Evolutionary conservation across 2,888 invertebrate genomes (phyloP).

Genomic region (Aricia artaxerxes): DNA sequence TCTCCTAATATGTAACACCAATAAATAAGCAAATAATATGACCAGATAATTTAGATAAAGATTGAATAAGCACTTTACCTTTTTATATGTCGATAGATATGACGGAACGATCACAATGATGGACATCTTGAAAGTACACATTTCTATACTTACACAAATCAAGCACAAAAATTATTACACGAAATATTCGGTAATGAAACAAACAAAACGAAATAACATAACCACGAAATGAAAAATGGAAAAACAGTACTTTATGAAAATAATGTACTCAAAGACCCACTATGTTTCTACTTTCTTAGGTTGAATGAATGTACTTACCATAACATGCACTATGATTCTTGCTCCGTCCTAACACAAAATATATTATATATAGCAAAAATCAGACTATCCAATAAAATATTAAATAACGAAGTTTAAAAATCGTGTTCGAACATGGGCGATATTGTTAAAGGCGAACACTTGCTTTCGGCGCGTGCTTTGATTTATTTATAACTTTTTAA

Average conservation of each 20-base stretch:
- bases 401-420: conserved; percentile 19
- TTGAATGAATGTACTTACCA: too few relatives aligned
- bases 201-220: too few relatives aligned
- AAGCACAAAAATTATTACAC: too few relatives aligned
- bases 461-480: conserved; percentile 45
- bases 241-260: too few relatives aligned
- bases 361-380: neutral
- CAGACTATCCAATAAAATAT: neutral
- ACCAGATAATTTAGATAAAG: neutral
- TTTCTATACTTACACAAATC: neutral
- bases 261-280: too few relatives aligned
- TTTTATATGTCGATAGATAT: neutral
- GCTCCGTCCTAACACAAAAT: too few relatives aligned
- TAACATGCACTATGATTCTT: too few relatives aligned
- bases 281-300: too few relatives aligned
- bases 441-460: conserved; percentile 41
- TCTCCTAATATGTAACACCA: neutral
- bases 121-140: neutral
- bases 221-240: too few relatives aligned
- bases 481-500: conserved; percentile 44
- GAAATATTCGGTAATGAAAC: too few relatives aligned
- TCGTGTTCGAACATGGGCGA: conserved; percentile 29
- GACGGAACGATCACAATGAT: neutral
- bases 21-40: neutral
- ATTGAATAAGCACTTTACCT: neutral